Percentiles rank a stretch among this genome's conserved stretches.
Conservation (phyloP, 2,888 invertebrate species). For the Athripsodes cinereus region DNA sequence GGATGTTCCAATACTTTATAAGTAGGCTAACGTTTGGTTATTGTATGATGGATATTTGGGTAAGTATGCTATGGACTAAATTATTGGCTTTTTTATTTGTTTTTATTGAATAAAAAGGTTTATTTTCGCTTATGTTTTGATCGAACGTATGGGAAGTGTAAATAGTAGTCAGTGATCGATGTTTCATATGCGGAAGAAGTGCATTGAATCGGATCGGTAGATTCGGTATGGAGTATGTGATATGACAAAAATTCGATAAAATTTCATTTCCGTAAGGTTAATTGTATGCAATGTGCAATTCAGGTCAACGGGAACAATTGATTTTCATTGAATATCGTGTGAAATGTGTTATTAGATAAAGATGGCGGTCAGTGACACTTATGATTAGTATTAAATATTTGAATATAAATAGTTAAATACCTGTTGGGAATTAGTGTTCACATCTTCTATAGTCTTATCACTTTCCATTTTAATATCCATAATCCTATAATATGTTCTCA, state of each 20-base stretch:
- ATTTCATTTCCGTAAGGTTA: not conserved
- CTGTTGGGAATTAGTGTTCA: constrained; percentile 22
- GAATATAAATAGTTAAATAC: constrained; percentile 12
- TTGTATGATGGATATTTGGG: too few species aligned
- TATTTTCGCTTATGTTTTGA: too few species aligned
- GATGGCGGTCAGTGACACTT: constrained; percentile 24
- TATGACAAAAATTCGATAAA: too few species aligned
- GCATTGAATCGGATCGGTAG: too few species aligned
- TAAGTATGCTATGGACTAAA: too few species aligned
- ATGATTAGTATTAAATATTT: constrained; percentile 16
- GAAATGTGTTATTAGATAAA: constrained; percentile 21
- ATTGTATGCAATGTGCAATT: not conserved
- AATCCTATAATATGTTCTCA: constrained; percentile 45
- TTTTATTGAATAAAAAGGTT: too few species aligned
- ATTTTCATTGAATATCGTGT: constrained; percentile 5
- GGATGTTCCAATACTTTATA: too few species aligned
- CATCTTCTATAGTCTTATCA: constrained; percentile 81
- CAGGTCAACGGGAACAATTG: too few species aligned
- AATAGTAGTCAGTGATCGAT: not conserved
- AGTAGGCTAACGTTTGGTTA: too few species aligned
- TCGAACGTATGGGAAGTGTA: too few species aligned
- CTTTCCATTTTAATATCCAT: constrained; percentile 83
- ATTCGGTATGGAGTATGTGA: too few species aligned
- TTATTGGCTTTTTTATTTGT: too few species aligned
- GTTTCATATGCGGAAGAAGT: not conserved